Evolutionary conservation across 2,113 vertebrate genomes (phyloP).

Genomic region (Larimichthys crocea): DNA sequence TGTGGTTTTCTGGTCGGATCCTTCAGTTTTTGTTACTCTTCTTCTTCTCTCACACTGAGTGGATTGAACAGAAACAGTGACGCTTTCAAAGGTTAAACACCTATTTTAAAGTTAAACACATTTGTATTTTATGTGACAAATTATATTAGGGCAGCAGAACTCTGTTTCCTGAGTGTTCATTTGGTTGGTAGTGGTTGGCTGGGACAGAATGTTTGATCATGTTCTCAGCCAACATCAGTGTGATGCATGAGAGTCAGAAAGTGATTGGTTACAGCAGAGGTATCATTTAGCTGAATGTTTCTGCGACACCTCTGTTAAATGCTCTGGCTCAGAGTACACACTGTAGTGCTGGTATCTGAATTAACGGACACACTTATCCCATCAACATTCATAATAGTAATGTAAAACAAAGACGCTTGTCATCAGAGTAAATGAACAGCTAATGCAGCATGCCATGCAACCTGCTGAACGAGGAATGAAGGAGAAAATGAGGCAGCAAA

Average conservation of each 20-base stretch:
- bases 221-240: conserved; percentile 48
- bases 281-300: conserved; percentile 44
- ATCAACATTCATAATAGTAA: conserved; percentile 51
- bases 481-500: conserved; percentile 40
- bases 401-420: conserved; percentile 29
- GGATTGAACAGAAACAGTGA: background rate
- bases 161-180: conserved; percentile 34
- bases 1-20: background rate
- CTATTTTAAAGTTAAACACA: conserved; percentile 13
- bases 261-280: conserved; percentile 54
- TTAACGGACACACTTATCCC: conserved; percentile 16
- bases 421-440: conserved; percentile 39
- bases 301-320: conserved; percentile 46
- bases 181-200: conserved; percentile 22
- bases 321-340: conserved; percentile 2
- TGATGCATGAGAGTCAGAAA: conserved; percentile 50
- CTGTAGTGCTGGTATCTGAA: conserved; percentile 5
- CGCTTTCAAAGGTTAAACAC: too few relatives aligned
- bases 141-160: background rate
- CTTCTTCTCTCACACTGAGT: background rate
- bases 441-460: background rate
- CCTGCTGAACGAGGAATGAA: conserved; percentile 34
- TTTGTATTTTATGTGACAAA: conserved; percentile 31
- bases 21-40: background rate
- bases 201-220: conserved; percentile 40